Evolutionary conservation across 1,140 invertebrate genomes (phyloP).

Genomic region (Euschistus heros): DNA sequence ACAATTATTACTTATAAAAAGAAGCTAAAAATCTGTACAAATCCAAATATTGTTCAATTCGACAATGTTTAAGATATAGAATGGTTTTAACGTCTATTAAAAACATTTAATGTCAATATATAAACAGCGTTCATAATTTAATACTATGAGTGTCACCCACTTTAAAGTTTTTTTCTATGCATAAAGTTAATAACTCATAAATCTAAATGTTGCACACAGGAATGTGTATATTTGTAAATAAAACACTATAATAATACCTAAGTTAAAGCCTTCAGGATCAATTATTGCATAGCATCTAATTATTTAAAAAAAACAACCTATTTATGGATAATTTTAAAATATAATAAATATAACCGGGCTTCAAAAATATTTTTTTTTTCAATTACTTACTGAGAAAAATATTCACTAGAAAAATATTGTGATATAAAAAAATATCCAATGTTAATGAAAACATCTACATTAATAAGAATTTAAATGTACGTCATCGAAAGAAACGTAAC

Average conservation of each 20-base stretch:
- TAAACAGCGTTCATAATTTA: background rate
- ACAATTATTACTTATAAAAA: background rate
- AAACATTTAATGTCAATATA: background rate
- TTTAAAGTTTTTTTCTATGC: background rate
- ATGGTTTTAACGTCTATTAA: background rate
- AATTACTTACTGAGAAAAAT: background rate
- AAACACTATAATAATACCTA: background rate
- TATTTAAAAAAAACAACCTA: background rate
- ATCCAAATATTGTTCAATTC: background rate
- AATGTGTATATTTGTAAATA: slow-evolving; percentile 5
- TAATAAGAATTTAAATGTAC: background rate
- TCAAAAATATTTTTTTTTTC: background rate
- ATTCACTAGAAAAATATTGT: slow-evolving; percentile 1
- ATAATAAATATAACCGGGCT: background rate
- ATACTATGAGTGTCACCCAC: background rate
- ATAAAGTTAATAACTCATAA: background rate
- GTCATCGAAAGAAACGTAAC: background rate
- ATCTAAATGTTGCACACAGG: background rate
- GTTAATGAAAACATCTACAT: background rate
- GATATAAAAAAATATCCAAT: slow-evolving; percentile 1
- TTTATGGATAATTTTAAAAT: background rate
- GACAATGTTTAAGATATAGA: background rate
- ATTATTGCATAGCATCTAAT: background rate
- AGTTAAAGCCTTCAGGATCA: background rate
- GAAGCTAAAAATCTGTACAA: slow-evolving; percentile 1